A percentile compares a stretch with the other conserved stretches of the same genome.
These are phyloP conservation scores for Drosophila kambysellisi DNA, from an alignment of 2,888 invertebrate genomes.

Conservation along the genomic window DNA sequence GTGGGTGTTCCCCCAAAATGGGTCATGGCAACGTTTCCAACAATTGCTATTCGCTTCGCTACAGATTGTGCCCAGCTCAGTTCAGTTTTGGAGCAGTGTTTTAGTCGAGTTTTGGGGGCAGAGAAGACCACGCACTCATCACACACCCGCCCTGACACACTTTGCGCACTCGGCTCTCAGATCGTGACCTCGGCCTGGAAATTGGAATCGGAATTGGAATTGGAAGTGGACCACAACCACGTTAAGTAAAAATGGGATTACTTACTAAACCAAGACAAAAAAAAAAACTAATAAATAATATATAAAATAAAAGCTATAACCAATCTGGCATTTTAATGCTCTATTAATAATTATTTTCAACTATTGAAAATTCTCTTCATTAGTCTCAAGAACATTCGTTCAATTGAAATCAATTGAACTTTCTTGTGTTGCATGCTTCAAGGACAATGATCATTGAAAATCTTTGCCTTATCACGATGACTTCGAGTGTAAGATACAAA, in stretches of 20 bases:
- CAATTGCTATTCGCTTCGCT: slow-evolving; percentile 43
- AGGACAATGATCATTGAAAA: not conserved
- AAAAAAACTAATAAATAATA: not conserved
- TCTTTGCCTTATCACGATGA: slow-evolving; percentile 29
- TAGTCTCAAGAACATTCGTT: not conserved
- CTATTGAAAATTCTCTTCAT: not conserved
- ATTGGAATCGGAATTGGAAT: slow-evolving; percentile 30
- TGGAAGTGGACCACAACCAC: slow-evolving; percentile 9
- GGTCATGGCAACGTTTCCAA: slow-evolving; percentile 66
- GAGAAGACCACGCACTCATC: slow-evolving; percentile 62
- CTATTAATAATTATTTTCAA: slow-evolving; percentile 12
- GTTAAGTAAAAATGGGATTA: slow-evolving; percentile 12
- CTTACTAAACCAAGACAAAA: not conserved
- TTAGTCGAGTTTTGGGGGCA: slow-evolving; percentile 4
- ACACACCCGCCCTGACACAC: slow-evolving; percentile 72
- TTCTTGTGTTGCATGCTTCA: not conserved
- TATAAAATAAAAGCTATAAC: not conserved
- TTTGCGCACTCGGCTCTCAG: slow-evolving; percentile 48
- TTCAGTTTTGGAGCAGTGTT: not conserved
- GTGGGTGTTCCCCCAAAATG: slow-evolving; percentile 74
- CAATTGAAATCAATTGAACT: not conserved
- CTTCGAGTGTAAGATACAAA: not conserved
- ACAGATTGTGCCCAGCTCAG: slow-evolving; percentile 18
- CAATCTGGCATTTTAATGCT: not conserved
- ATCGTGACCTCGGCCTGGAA: slow-evolving; percentile 55